phyloP scores from a whole-genome alignment of 2,888 invertebrate species.

The Chymomyza amoena region DNA sequence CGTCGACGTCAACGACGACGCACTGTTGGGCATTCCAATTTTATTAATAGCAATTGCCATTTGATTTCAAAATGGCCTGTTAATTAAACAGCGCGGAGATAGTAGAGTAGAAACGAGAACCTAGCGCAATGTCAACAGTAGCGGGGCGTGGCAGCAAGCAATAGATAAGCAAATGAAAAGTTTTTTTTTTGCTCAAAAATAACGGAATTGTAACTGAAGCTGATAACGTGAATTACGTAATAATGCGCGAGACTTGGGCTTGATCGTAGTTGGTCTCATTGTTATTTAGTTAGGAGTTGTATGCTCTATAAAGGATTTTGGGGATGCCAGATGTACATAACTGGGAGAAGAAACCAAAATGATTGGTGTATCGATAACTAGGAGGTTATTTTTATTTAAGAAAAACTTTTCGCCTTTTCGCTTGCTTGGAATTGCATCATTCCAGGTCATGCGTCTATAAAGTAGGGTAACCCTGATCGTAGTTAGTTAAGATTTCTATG shows the following conservation, averaged over 20 bases:
- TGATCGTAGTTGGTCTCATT: neutral
- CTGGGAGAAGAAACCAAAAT: too few relatives aligned
- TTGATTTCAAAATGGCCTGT: conserved; percentile 6
- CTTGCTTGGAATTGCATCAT: too few relatives aligned
- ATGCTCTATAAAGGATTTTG: too few relatives aligned
- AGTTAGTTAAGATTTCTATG: too few relatives aligned
- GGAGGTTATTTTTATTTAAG: too few relatives aligned
- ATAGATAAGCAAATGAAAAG: neutral
- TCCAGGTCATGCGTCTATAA: too few relatives aligned
- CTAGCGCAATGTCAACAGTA: neutral
- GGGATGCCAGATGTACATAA: too few relatives aligned
- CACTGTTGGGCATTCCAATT: conserved; percentile 13
- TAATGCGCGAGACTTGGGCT: neutral
- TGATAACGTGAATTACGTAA: neutral
- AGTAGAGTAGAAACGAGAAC: neutral
- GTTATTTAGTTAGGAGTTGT: too few relatives aligned
- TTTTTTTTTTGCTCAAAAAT: neutral
- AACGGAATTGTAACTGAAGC: neutral
- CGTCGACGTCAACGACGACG: neutral
- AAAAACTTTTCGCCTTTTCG: too few relatives aligned
- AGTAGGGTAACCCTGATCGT: too few relatives aligned
- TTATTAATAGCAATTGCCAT: conserved; percentile 23
- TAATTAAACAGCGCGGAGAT: neutral
- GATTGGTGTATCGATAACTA: too few relatives aligned
- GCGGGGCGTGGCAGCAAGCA: neutral